These are phyloP conservation scores for Cetoscarus ocellatus DNA, from an alignment of 2,797 vertebrate species.

Conservation along the genomic window DNA sequence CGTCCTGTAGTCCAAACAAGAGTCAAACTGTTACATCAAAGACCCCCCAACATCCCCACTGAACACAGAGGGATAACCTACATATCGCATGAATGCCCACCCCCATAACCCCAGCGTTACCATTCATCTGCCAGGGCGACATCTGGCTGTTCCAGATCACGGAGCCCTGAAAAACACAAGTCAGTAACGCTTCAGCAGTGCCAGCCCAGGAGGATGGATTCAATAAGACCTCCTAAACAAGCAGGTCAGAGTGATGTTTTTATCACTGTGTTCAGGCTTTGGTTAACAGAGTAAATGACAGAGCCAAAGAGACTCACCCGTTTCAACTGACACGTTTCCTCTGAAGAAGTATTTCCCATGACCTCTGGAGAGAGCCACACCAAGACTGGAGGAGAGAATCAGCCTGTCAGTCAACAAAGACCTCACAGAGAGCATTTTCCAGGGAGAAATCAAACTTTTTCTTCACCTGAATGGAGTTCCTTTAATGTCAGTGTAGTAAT, in stretches of 20 bases:
- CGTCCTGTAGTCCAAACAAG: slow-evolving; percentile 85
- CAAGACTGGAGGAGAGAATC: slow-evolving; percentile 85
- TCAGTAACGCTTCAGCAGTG: slow-evolving; percentile 77
- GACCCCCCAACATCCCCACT: slow-evolving; percentile 40
- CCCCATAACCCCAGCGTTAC: slow-evolving; percentile 84
- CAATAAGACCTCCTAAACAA: slow-evolving; percentile 37
- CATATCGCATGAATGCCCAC: slow-evolving; percentile 74
- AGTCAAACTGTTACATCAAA: slow-evolving; percentile 59
- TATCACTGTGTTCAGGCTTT: slow-evolving; percentile 11
- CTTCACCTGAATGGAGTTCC: slow-evolving; percentile 96
- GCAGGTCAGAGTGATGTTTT: slow-evolving; percentile 28
- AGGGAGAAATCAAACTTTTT: slow-evolving; percentile 21
- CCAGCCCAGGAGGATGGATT: slow-evolving; percentile 33
- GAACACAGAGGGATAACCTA: slow-evolving; percentile 72
- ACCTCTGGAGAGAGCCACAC: slow-evolving; percentile 95
- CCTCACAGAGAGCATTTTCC: slow-evolving; percentile 8
- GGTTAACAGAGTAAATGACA: slow-evolving; percentile 12
- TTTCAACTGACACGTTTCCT: slow-evolving; percentile 95
- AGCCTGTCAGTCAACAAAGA: slow-evolving; percentile 6
- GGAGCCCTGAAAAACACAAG: slow-evolving; percentile 89
- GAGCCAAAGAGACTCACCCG: slow-evolving; percentile 83
- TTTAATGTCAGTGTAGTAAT: slow-evolving; percentile 99
- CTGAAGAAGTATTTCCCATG: slow-evolving; percentile 98
- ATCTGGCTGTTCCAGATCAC: slow-evolving; percentile 97
- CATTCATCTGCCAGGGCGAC: slow-evolving; percentile 98